Evolutionary conservation across 2,888 invertebrate species (phyloP).

Genomic region (Ophraella communa): DNA sequence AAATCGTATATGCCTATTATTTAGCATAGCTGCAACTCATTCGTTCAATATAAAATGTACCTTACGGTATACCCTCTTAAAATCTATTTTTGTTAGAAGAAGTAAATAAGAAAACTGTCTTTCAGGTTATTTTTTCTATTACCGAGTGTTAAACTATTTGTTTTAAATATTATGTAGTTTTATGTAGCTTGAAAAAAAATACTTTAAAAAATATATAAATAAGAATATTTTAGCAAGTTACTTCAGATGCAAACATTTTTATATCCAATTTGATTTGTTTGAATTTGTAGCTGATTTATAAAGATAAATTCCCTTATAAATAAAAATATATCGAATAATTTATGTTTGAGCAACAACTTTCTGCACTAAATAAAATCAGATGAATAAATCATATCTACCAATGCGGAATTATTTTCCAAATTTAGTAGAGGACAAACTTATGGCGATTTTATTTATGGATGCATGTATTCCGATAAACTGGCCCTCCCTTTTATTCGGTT

Average conservation of each 20-base stretch:
- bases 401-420: constrained; percentile 23
- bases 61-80: no score
- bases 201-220: no score
- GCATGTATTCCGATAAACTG: constrained; percentile 24
- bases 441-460: constrained; percentile 32
- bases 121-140: no score
- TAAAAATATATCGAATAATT: background rate
- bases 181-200: no score
- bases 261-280: background rate
- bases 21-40: no score
- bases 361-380: constrained; percentile 20
- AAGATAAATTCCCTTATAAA: background rate
- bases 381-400: constrained; percentile 30
- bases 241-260: background rate
- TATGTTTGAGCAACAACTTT: constrained; percentile 28
- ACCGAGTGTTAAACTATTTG: no score
- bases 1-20: no score
- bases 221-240: no score
- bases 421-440: constrained; percentile 27
- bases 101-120: no score
- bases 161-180: no score
- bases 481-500: constrained; percentile 21
- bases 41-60: no score
- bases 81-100: no score
- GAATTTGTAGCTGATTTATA: background rate